Percentiles rank a stretch among this genome's conserved stretches.
These are phyloP conservation scores for Machimus rusticus DNA, from an alignment of 2,888 invertebrate genomes.

Conservation along the genomic window DNA sequence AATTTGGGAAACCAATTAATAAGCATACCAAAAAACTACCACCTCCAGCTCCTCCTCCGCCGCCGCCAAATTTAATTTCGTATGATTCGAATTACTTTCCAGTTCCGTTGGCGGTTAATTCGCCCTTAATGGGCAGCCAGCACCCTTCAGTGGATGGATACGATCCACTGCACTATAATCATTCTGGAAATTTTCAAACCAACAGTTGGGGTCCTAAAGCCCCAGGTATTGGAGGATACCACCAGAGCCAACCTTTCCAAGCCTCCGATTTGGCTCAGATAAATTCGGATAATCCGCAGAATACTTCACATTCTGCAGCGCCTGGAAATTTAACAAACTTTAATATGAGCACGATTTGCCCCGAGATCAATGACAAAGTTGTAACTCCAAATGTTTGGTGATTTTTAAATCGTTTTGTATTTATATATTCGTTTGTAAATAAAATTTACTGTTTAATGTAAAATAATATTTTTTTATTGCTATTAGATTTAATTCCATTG, in stretches of 20 bases:
- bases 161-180: neutral
- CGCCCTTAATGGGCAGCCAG: neutral
- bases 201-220: conserved; percentile 17
- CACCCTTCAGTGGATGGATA: neutral
- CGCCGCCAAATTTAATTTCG: conserved; percentile 26
- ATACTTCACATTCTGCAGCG: neutral
- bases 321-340: conserved; percentile 71
- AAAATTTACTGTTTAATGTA: neutral
- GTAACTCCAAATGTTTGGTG: conserved; percentile 45
- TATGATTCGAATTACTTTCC: conserved; percentile 36
- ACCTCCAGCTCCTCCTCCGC: neutral
- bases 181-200: neutral
- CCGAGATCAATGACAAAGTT: conserved; percentile 77
- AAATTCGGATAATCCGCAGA: conserved; percentile 3
- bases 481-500: too few species aligned
- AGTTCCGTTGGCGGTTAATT: conserved; percentile 20
- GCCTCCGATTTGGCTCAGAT: neutral
- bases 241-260: neutral
- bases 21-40: neutral
- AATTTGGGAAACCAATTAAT: neutral
- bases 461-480: neutral
- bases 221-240: neutral
- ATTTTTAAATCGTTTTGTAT: conserved; percentile 17
- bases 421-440: conserved; percentile 7
- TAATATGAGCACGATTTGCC: conserved; percentile 83